Evolutionary conservation across 1,140 invertebrate genomes (phyloP), one percentile per base, ranked within the genome.

Genomic region (Meloidogyne floridensis): DNA sequence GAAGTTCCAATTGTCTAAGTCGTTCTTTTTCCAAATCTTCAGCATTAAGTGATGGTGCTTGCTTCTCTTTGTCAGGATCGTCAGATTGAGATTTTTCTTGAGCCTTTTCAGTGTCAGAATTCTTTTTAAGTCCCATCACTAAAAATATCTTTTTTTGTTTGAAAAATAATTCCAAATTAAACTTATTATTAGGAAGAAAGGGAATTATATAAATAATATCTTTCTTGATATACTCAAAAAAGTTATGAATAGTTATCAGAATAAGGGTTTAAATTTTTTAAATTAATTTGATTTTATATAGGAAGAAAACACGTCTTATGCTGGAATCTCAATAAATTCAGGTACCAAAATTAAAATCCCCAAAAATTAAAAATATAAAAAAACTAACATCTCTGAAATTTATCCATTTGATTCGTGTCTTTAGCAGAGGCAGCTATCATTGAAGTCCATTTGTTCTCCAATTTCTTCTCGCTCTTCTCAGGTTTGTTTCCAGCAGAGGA

Each of bases 381-480:
- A 65, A 75, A 75, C 65, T 71, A 43, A 79, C 77, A 42, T 72
- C 77, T 69, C 77, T 79, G 77, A 18, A 79, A 79, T 72, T 79
- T 79, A 56, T 79, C 77, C 77, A 79, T 79, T 51, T 79, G 77
- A n/a, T 69, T 69, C 2, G 77, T 79, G 18, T 79, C 77, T 43
- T 79, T 54, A 11, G 77, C 77, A 13, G 56, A 71, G 15, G 77
- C 77, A 10, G 77, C 77, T 51, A 79, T 79, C 77, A 79, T 79
- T 51, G 77, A 79, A 69, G 69, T 69, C 77, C 77, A 79, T 71
- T 79, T 79, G 77, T 72, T 51, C 20, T 79, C 77, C 76, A 78
- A 78, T 42, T 79, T 54, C 43, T 79, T 79, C 13, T 71, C 77
- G 13, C 43, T 77, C 13, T 5, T 32, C 15, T 77, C 75, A 47